These are phyloP conservation scores for Oophaga sylvatica DNA, from an alignment of 2,797 vertebrate species.

Conservation along the genomic window DNA sequence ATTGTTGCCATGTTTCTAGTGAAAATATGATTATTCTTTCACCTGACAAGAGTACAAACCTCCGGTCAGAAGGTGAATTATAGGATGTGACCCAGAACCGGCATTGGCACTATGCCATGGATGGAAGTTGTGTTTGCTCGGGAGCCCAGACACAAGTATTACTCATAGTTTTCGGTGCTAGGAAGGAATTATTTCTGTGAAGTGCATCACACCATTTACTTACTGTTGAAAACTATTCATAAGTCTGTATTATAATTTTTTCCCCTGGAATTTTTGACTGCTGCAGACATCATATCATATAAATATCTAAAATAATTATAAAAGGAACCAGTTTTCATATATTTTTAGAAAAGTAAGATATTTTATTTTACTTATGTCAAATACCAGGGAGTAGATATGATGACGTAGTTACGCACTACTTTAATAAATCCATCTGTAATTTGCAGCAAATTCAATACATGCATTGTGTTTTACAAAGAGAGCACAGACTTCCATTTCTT, in stretches of 20 bases:
- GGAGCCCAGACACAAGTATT: slow-evolving; percentile 27
- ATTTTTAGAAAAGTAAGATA: neutral
- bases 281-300: neutral
- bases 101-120: neutral
- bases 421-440: neutral
- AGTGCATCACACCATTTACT: slow-evolving; percentile 49
- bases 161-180: slow-evolving; percentile 49
- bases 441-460: too few relatives aligned
- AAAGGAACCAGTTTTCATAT: neutral
- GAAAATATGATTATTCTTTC: slow-evolving; percentile 1
- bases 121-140: slow-evolving; percentile 9
- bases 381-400: neutral
- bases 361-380: neutral
- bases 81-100: slow-evolving; percentile 35
- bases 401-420: neutral
- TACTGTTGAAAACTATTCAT: slow-evolving; percentile 56
- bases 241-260: slow-evolving; percentile 39
- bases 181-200: slow-evolving; percentile 50
- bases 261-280: slow-evolving; percentile 39
- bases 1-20: slow-evolving; percentile 3
- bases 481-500: too few relatives aligned
- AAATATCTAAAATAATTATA: neutral
- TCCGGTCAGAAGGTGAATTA: slow-evolving; percentile 51
- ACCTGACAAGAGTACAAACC: slow-evolving; percentile 7
- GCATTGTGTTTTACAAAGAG: too few relatives aligned